These are phyloP conservation scores for Fundulus diaphanus DNA, from an alignment of 2,797 vertebrate species.

Conservation along the genomic window DNA sequence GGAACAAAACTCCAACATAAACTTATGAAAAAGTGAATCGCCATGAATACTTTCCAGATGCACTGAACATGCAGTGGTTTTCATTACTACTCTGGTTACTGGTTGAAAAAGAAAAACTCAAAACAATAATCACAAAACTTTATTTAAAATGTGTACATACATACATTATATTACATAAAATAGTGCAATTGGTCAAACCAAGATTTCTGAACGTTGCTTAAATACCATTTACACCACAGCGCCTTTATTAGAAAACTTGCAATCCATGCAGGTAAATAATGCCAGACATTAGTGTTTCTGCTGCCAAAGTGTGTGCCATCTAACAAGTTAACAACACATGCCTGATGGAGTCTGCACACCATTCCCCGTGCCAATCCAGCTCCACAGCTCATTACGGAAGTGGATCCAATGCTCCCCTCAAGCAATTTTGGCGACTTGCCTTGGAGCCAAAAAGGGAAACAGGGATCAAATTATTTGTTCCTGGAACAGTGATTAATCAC, in stretches of 20 bases:
- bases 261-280: constrained; percentile 18
- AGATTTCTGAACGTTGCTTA: neutral
- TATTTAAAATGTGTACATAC: constrained; percentile 78
- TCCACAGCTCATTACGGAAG: constrained; percentile 40
- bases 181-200: constrained; percentile 66
- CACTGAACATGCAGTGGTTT: neutral
- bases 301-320: constrained; percentile 13
- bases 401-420: constrained; percentile 29
- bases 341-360: constrained; percentile 24
- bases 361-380: constrained; percentile 14
- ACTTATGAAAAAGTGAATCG: too few species aligned
- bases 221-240: constrained; percentile 14
- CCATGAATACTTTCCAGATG: neutral
- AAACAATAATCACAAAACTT: constrained; percentile 62
- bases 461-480: constrained; percentile 52
- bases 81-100: neutral
- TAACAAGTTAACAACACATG: constrained; percentile 31
- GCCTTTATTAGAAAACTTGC: constrained; percentile 38
- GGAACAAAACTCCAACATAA: too few species aligned
- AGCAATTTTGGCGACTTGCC: constrained; percentile 43
- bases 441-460: constrained; percentile 51
- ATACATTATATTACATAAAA: constrained; percentile 61
- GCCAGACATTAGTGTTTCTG: constrained; percentile 38
- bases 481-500: constrained; percentile 59
- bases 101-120: neutral